These are phyloP conservation scores for Procambarus virginalis DNA, from an alignment of 1,140 invertebrate genomes.

Conservation along the genomic window DNA sequence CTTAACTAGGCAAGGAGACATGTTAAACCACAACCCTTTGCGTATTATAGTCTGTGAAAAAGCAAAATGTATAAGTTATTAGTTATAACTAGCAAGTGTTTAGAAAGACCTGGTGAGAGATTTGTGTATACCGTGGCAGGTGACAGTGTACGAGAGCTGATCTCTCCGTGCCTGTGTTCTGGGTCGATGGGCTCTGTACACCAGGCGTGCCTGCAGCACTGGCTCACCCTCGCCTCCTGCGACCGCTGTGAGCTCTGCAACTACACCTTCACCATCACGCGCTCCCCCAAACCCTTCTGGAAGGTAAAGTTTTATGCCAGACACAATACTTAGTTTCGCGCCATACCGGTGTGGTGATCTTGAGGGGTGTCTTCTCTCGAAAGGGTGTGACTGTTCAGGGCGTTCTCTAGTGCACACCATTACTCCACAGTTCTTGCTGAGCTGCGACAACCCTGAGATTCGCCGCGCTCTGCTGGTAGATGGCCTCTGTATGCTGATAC, in stretches of 20 bases:
- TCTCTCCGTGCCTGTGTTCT: constrained; percentile 80
- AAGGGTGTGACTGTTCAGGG: too few species aligned
- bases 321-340: too few species aligned
- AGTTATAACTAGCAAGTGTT: too few species aligned
- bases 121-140: constrained; percentile 70
- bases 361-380: too few species aligned
- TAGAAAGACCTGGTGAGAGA: too few species aligned
- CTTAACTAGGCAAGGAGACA: too few species aligned
- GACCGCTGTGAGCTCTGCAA: constrained; percentile 79
- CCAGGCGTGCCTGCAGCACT: constrained; percentile 80
- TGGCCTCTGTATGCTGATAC: constrained; percentile 75
- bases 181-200: constrained; percentile 82
- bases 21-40: too few species aligned
- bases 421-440: constrained; percentile 2
- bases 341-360: too few species aligned
- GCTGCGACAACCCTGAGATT: constrained; percentile 11
- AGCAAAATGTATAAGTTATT: too few species aligned
- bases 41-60: too few species aligned
- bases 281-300: constrained; percentile 72
- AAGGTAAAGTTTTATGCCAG: constrained; percentile 71
- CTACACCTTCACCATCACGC: constrained; percentile 75
- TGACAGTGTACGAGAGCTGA: constrained; percentile 75
- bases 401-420: too few species aligned
- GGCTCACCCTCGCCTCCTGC: constrained; percentile 79
- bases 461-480: constrained; percentile 74